phyloP scores from a whole-genome alignment of 2,113 vertebrate genomes.

The Origma solitaria region DNA sequence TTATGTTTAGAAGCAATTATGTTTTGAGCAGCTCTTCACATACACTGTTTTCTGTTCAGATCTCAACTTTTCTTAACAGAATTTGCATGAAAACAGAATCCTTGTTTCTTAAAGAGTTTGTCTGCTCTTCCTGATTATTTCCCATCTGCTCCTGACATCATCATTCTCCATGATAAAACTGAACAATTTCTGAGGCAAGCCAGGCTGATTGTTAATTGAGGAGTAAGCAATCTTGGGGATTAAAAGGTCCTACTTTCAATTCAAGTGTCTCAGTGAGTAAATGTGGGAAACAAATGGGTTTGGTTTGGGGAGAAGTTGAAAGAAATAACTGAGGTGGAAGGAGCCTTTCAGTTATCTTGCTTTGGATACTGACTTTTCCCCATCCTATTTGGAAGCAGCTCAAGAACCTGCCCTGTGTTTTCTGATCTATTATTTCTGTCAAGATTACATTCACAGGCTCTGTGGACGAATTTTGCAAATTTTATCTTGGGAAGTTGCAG shows the following conservation, averaged over 20 bases:
- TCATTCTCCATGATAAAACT: accelerated
- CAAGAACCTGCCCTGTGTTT: neutral
- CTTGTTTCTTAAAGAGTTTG: neutral
- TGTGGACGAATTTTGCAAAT: neutral
- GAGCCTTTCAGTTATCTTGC: neutral
- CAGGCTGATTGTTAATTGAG: neutral
- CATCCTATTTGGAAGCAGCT: neutral
- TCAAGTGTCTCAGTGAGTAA: neutral
- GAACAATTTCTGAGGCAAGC: neutral
- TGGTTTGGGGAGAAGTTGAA: neutral
- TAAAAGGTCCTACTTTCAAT: neutral
- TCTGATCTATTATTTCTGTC: neutral
- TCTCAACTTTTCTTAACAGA: neutral
- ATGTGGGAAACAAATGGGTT: neutral
- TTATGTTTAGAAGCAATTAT: neutral
- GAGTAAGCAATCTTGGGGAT: neutral
- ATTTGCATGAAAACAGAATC: constrained; percentile 16
- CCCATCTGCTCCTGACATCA: neutral
- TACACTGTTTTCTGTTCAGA: neutral
- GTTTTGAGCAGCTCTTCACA: neutral
- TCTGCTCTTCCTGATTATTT: neutral
- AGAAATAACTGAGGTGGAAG: neutral
- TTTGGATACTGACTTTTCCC: neutral
- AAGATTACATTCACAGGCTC: neutral
- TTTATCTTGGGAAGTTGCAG: neutral